A percentile compares a stretch with the other conserved stretches of the same genome.
Conservation (phyloP, 2,113 vertebrate species). For the Vicugna pacos region DNA sequence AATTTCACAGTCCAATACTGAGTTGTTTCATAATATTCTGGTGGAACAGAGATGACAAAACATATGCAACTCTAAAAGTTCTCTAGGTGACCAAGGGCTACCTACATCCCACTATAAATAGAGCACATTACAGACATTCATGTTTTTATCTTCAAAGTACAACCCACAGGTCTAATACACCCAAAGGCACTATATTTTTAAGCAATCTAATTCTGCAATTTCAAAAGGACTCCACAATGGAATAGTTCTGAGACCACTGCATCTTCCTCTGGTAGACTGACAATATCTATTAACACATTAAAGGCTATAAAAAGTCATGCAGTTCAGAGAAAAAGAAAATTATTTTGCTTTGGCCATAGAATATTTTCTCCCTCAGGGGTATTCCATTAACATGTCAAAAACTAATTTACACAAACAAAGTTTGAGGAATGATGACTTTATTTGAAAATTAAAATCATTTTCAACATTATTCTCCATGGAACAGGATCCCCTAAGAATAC, state of each 20-base stretch:
- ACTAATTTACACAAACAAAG: conserved; percentile 7
- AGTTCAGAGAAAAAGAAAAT: background rate
- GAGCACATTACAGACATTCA: background rate
- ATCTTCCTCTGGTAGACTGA: background rate
- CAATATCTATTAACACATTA: background rate
- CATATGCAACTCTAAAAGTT: background rate
- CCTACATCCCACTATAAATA: background rate
- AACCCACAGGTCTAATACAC: background rate
- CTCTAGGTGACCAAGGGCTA: background rate
- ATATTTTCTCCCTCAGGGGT: background rate
- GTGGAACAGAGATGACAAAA: background rate
- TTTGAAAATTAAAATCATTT: conserved; percentile 45
- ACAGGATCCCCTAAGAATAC: background rate
- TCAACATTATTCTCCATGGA: conserved; percentile 37
- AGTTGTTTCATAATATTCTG: conserved; percentile 96
- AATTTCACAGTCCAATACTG: conserved; percentile 93
- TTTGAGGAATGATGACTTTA: background rate
- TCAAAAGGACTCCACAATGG: background rate
- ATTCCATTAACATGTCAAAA: background rate
- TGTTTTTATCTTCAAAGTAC: conserved; percentile 25
- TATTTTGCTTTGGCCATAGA: conserved; percentile 11
- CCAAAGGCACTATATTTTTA: background rate
- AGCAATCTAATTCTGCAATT: conserved; percentile 19
- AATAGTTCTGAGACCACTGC: background rate
- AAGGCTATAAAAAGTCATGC: conserved; percentile 43